Percentiles rank a stretch among this genome's conserved stretches.
Conservation (phyloP, 1,140 invertebrate species). For the Thaumetopoea pityocampa region DNA sequence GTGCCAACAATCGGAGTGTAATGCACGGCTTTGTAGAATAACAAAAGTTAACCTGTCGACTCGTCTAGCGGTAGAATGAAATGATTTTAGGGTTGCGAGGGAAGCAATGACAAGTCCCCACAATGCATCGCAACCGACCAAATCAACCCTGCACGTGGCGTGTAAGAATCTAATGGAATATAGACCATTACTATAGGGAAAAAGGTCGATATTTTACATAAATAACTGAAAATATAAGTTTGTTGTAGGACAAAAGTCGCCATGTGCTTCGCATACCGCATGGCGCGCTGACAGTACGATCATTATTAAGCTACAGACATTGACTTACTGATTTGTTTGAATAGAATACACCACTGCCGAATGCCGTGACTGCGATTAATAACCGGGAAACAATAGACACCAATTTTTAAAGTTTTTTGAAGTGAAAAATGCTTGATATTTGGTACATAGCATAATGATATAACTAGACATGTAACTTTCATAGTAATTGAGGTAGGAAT, state of each 20-base stretch:
- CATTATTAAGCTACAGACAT: slow-evolving; percentile 44
- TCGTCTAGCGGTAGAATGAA: slow-evolving; percentile 57
- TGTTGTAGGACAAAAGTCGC: slow-evolving; percentile 34
- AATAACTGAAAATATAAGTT: background rate
- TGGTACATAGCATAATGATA: no score
- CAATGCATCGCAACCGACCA: slow-evolving; percentile 34
- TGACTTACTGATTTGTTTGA: slow-evolving; percentile 36
- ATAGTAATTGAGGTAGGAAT: no score
- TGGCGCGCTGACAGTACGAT: slow-evolving; percentile 58
- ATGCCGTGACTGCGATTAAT: slow-evolving; percentile 9
- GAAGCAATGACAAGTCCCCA: slow-evolving; percentile 67
- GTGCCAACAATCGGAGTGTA: slow-evolving; percentile 68
- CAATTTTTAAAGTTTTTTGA: no score
- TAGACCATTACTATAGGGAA: slow-evolving; percentile 15
- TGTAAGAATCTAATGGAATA: slow-evolving; percentile 3
- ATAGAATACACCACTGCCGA: slow-evolving; percentile 13
- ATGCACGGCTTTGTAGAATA: slow-evolving; percentile 65
- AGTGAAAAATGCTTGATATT: no score
- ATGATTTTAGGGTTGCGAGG: slow-evolving; percentile 69
- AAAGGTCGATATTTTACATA: slow-evolving; percentile 10
- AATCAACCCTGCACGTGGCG: slow-evolving; percentile 7
- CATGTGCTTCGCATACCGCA: slow-evolving; percentile 56
- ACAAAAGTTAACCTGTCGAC: slow-evolving; percentile 73
- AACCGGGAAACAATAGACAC: slow-evolving; percentile 3
- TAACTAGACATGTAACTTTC: no score